These are phyloP conservation scores for Barbus barbus DNA, from an alignment of 2,113 vertebrate species.

Conservation along the genomic window DNA sequence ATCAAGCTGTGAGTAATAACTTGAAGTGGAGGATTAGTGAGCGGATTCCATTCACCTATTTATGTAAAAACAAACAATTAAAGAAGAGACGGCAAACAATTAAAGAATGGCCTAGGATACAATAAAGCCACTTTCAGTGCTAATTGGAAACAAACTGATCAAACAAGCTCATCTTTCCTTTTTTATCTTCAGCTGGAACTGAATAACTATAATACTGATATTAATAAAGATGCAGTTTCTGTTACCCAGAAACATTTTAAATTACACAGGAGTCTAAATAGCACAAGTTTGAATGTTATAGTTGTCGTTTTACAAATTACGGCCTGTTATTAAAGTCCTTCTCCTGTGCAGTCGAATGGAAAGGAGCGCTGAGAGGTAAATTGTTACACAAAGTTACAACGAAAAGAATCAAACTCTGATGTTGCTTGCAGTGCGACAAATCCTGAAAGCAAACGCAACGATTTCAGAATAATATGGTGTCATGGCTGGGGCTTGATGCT, in stretches of 20 bases:
- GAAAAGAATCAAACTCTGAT: constrained; percentile 8
- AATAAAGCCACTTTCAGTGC: constrained; percentile 36
- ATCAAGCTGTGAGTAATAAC: constrained; percentile 51
- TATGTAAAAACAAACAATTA: constrained; percentile 56
- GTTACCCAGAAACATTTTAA: background rate
- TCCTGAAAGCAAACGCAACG: background rate
- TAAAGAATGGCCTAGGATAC: constrained; percentile 33
- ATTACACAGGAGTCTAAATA: constrained; percentile 11
- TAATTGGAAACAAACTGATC: constrained; percentile 55
- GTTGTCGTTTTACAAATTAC: background rate
- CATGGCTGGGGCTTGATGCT: background rate
- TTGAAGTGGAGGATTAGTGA: constrained; percentile 53
- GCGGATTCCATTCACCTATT: constrained; percentile 6
- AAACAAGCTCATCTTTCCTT: constrained; percentile 2
- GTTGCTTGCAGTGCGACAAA: background rate
- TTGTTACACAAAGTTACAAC: background rate
- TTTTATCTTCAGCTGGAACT: background rate
- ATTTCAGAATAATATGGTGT: constrained; percentile 1
- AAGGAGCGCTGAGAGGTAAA: background rate
- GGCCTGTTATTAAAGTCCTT: background rate
- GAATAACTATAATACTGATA: background rate
- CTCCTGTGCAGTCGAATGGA: background rate
- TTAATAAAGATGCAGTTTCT: background rate
- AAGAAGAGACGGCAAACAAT: constrained; percentile 44
- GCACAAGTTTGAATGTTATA: constrained; percentile 1